These are phyloP conservation scores for Podilymbus podiceps DNA, from an alignment of 2,113 vertebrate species.

Conservation along the genomic window DNA sequence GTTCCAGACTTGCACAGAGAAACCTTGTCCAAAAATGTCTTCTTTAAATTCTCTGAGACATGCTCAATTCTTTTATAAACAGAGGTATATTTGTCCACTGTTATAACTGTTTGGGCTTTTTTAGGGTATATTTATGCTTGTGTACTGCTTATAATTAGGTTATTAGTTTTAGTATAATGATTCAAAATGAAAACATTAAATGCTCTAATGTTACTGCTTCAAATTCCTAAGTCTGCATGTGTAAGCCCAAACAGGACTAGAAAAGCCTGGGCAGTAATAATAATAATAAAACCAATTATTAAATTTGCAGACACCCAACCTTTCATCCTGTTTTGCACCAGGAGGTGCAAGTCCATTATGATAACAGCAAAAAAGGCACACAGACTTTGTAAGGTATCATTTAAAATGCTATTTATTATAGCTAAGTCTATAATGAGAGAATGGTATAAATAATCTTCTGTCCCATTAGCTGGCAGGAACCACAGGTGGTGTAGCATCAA, in stretches of 20 bases:
- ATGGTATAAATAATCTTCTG: not conserved
- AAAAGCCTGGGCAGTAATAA: not conserved
- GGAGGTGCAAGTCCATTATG: not conserved
- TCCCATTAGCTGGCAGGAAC: not conserved
- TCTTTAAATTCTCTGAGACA: not conserved
- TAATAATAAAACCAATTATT: not conserved
- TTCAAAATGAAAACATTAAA: not conserved
- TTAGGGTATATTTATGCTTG: not conserved
- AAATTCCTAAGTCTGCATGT: not conserved
- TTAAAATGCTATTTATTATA: not conserved
- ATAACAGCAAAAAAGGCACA: not conserved
- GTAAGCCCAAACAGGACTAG: not conserved
- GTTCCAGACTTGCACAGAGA: not conserved
- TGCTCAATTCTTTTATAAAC: not conserved
- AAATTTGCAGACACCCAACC: not conserved
- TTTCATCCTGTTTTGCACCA: not conserved
- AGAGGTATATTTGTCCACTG: not conserved
- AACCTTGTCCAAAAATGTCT: not conserved
- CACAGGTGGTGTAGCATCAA: not conserved
- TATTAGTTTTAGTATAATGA: not conserved
- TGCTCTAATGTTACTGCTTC: not conserved
- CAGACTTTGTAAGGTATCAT: not conserved
- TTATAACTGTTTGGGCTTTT: not conserved
- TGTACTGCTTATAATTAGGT: not conserved
- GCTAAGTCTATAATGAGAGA: not conserved